phyloP scores from a whole-genome alignment of 2,113 vertebrate species.

The Holacanthus passer region DNA sequence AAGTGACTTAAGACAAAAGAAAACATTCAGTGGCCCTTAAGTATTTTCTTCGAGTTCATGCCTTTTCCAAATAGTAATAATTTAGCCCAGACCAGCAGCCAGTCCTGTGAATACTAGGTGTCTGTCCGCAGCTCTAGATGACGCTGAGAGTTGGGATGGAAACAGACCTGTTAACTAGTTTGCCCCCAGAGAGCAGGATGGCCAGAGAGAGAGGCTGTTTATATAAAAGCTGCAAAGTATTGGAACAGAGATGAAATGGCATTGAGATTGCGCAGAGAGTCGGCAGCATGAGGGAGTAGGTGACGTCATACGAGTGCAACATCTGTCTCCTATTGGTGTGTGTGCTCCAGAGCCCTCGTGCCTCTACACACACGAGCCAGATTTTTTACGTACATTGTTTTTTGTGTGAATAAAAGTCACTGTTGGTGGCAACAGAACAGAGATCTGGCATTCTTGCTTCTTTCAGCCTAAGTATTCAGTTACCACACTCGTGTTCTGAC shows the following conservation, averaged over 20 bases:
- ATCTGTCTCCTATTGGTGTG: constrained; percentile 77
- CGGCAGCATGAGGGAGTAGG: constrained; percentile 11
- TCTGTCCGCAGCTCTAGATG: constrained; percentile 42
- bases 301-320: constrained; percentile 69
- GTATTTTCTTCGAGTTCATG: constrained; percentile 12
- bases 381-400: constrained; percentile 43
- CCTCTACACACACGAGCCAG: constrained; percentile 17
- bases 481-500: not conserved
- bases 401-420: constrained; percentile 20
- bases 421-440: not conserved
- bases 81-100: constrained; percentile 13
- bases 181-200: constrained; percentile 28
- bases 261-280: constrained; percentile 52
- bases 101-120: constrained; percentile 32
- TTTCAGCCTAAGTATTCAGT: not conserved
- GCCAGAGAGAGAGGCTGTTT: constrained; percentile 43
- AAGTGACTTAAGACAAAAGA: constrained; percentile 4
- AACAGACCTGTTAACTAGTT: constrained; percentile 56
- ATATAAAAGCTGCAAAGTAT: constrained; percentile 18
- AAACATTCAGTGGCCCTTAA: not conserved
- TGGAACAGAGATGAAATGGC: constrained; percentile 48
- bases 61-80: constrained; percentile 1
- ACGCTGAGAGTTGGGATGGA: constrained; percentile 30
- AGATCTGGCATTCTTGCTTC: not conserved
- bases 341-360: constrained; percentile 30